A percentile compares a stretch with the other conserved stretches of the same genome.
Conservation (phyloP, 2,888 invertebrate genomes). For the Heterodera filipjevi region DNA sequence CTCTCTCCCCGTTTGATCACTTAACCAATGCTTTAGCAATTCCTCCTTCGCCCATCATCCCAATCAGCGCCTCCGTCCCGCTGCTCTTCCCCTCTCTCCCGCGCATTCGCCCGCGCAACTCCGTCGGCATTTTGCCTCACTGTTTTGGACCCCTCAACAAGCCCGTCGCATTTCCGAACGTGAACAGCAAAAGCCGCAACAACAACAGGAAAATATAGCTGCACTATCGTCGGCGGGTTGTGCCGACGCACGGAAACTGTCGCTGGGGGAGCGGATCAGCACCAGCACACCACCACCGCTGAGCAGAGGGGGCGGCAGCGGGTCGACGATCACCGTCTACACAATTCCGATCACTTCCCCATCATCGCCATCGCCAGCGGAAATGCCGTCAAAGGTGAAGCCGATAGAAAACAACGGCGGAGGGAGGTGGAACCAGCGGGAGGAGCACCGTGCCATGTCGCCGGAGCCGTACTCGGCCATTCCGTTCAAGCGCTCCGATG, state of each 20-base stretch:
- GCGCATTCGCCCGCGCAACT: slow-evolving; percentile 22
- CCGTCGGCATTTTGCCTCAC: slow-evolving; percentile 12
- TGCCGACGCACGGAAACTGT: slow-evolving; percentile 5
- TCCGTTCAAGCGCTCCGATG: slow-evolving; percentile 10
- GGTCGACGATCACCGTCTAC: slow-evolving; percentile 18
- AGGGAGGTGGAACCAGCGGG: not conserved
- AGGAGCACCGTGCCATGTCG: not conserved
- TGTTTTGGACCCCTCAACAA: slow-evolving; percentile 28
- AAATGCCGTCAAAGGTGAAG: not conserved
- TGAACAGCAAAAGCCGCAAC: not conserved
- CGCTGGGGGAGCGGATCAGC: slow-evolving; percentile 1
- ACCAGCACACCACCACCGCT: not conserved
- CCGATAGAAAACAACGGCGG: not conserved
- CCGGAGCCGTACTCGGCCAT: slow-evolving; percentile 24
- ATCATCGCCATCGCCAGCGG: not conserved
- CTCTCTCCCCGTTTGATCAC: not conserved
- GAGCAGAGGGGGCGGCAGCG: not conserved
- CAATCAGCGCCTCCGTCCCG: not conserved
- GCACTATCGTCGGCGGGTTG: not conserved
- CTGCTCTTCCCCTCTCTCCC: not conserved
- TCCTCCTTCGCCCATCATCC: not conserved
- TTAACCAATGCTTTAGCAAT: not conserved
- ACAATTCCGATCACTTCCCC: slow-evolving; percentile 22
- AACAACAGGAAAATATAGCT: not conserved
- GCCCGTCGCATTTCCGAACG: slow-evolving; percentile 22